Conservation (phyloP, 2,797 vertebrate genomes). For the Pseudochirops cupreus region DNA sequence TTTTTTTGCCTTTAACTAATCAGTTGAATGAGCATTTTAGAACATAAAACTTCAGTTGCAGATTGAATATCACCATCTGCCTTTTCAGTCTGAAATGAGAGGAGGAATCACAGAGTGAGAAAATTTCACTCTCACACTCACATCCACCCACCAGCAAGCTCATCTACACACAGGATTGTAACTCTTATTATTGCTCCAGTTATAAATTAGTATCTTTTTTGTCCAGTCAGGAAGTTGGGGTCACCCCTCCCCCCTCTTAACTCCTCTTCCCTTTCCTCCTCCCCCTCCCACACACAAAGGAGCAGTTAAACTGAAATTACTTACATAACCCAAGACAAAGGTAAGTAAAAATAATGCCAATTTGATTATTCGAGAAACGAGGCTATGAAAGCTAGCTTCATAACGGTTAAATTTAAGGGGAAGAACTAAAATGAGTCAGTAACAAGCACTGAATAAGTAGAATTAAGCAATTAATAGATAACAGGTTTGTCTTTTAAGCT, state of each 20-base stretch:
- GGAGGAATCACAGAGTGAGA: neutral
- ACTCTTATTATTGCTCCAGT: neutral
- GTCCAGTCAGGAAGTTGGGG: neutral
- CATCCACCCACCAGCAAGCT: neutral
- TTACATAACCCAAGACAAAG: neutral
- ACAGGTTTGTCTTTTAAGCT: neutral
- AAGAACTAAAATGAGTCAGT: neutral
- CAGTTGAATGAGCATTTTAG: neutral
- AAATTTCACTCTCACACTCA: neutral
- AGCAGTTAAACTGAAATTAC: neutral
- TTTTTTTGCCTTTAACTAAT: neutral
- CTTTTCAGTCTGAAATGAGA: neutral
- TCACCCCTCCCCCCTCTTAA: neutral
- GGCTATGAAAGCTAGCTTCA: neutral
- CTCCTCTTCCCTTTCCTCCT: neutral
- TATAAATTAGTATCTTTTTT: neutral
- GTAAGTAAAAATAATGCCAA: neutral
- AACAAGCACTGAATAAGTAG: neutral
- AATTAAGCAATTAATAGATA: neutral
- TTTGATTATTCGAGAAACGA: neutral
- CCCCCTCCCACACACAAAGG: neutral
- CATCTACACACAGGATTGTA: neutral
- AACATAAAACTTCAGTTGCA: neutral
- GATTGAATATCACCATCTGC: neutral
- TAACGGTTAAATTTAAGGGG: neutral